A percentile compares a stretch with the other conserved stretches of the same genome.
These are phyloP conservation scores for Alligator mississippiensis DNA, from an alignment of 2,113 vertebrate species.

Conservation along the genomic window DNA sequence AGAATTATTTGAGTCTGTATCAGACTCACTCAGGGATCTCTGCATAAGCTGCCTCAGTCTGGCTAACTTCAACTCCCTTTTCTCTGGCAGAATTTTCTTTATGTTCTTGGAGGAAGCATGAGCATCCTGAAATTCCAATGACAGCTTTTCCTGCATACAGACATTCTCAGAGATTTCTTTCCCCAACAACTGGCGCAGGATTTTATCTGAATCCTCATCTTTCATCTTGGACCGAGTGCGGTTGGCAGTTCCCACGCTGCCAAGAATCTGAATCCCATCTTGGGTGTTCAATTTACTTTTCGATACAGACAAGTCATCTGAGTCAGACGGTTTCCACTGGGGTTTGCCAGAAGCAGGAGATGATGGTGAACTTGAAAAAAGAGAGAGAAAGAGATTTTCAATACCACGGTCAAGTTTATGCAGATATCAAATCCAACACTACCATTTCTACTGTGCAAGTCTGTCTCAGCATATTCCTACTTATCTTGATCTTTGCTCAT, in stretches of 20 bases:
- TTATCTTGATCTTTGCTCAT: not conserved
- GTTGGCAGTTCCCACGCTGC: conserved; percentile 70
- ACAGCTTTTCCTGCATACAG: conserved; percentile 85
- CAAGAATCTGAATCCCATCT: conserved; percentile 80
- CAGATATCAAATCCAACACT: conserved; percentile 12
- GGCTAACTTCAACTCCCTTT: conserved; percentile 91
- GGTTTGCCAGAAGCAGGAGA: conserved; percentile 86
- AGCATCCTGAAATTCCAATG: conserved; percentile 85
- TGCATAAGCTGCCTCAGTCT: conserved; percentile 94
- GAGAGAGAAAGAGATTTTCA: conserved; percentile 11
- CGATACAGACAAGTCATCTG: conserved; percentile 74
- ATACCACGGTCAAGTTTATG: conserved; percentile 38
- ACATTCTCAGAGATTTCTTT: conserved; percentile 88
- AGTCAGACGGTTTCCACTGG: conserved; percentile 81
- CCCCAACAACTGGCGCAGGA: conserved; percentile 89
- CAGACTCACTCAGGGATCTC: conserved; percentile 91
- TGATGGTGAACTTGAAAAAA: conserved; percentile 84
- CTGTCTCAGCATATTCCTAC: conserved; percentile 10
- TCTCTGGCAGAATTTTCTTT: conserved; percentile 84
- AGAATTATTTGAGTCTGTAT: conserved; percentile 87
- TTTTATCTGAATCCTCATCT: conserved; percentile 88
- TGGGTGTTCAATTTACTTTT: conserved; percentile 77
- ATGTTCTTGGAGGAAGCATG: conserved; percentile 74
- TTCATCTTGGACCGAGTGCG: conserved; percentile 84
- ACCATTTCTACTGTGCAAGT: not conserved